phyloP scores from a whole-genome alignment of 2,888 invertebrate species.

The Euclidia mi region DNA sequence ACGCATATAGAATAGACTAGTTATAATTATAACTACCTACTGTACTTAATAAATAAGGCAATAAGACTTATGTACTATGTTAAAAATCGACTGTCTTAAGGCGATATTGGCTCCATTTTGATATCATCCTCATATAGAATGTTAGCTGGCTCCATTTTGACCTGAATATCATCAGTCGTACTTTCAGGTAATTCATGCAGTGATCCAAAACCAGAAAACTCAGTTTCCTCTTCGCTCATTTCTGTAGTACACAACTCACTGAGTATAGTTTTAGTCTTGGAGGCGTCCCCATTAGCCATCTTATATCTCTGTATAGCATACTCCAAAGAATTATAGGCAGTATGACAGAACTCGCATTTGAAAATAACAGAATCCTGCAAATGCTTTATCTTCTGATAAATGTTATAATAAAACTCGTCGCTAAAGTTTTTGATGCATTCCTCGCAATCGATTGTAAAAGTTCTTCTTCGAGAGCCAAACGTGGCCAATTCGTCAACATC shows the following conservation, averaged over 20 bases:
- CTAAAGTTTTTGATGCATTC: slow-evolving; percentile 74
- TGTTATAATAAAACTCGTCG: slow-evolving; percentile 61
- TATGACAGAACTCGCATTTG: slow-evolving; percentile 68
- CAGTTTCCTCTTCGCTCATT: slow-evolving; percentile 75
- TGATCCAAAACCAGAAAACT: slow-evolving; percentile 56
- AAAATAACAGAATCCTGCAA: slow-evolving; percentile 67
- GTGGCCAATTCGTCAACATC: slow-evolving; percentile 73
- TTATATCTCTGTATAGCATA: slow-evolving; percentile 73
- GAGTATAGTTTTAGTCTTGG: slow-evolving; percentile 71
- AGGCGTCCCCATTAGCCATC: slow-evolving; percentile 49
- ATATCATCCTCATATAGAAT: slow-evolving; percentile 33
- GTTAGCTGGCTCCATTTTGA: slow-evolving; percentile 56
- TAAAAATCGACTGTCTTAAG: slow-evolving; percentile 21
- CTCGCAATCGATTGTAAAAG: slow-evolving; percentile 70
- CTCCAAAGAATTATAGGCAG: slow-evolving; percentile 69
- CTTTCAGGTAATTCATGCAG: slow-evolving; percentile 71
- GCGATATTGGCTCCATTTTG: slow-evolving; percentile 64
- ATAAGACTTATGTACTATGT: too few relatives aligned
- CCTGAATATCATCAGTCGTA: slow-evolving; percentile 59
- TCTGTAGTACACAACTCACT: slow-evolving; percentile 80
- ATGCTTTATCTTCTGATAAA: slow-evolving; percentile 68
- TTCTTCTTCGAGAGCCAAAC: slow-evolving; percentile 62
- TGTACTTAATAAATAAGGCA: too few relatives aligned
- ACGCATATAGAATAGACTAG: too few relatives aligned
- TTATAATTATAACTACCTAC: too few relatives aligned